Base-by-base conservation (phyloP, 2,797 vertebrate species). In the Syngnathus rostellatus region DNA sequence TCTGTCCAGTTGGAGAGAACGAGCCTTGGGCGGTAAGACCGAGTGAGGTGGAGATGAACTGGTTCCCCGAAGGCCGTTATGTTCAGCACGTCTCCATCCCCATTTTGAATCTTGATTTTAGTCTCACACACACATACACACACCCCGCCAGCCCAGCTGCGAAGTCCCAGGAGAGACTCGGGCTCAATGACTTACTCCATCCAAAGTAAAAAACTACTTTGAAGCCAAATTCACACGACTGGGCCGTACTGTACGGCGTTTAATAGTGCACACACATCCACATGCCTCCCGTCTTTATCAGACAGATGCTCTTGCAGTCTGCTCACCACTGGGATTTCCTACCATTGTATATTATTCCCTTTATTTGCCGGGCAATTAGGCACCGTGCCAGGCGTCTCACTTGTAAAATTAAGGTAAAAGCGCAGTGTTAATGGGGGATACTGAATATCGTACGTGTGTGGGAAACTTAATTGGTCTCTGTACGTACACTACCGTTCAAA, bases 151-250 rank as follows among this genome's bases (percentile, higher is more conserved):
- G 88, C 93, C 87, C 87, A 48, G 21, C 45, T 63, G 62, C 82
- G 87, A 78, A 87, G 89, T 91, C 90, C 87, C 85, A 73, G 82
- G 86, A 87, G 89, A 87, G 83, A 83, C 77, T 85, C 88, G 82
- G 89, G 87, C 80, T 83, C 88, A 87, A 91, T 93, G 91, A 92
- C 89, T 93, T 92, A 95, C 95, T 94, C 94, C 86, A 90, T 92
- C 89, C 86, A 71, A 91, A 90, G 88, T 89, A 94, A 94, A 46
- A 93, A 84, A 89, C 82, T 81, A 89, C 91, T 92, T 92, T 86
- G 86, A 92, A 92, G 90, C 92, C 88, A 92, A 92, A 94, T 85
- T 90, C 77, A 46, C 45, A 46, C 17, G n/a, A 6, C 41, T 64
- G 71, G 72, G 31, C 45, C 21, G 69, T 77, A 31, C 31, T 31